Percentiles rank a stretch among this genome's conserved stretches.
These are phyloP conservation scores for Caranx melampygus DNA, from an alignment of 2,113 vertebrate genomes.

Conservation along the genomic window DNA sequence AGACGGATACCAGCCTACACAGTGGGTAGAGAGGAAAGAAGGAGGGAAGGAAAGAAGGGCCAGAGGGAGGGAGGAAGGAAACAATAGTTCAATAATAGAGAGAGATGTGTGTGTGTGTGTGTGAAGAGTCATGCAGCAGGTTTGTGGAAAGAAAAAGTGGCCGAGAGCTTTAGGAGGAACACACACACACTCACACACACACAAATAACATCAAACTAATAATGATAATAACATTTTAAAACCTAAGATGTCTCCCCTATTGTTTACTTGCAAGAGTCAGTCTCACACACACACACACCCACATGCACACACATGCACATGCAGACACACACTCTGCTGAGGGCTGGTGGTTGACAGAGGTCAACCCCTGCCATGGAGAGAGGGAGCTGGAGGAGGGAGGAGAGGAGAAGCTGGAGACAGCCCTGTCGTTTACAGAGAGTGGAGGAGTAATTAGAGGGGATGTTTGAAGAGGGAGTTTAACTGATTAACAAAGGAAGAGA, in stretches of 20 bases:
- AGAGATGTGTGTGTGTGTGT: neutral
- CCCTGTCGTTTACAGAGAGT: slow-evolving; percentile 81
- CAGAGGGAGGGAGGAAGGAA: slow-evolving; percentile 20
- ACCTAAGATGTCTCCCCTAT: slow-evolving; percentile 34
- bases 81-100: slow-evolving; percentile 36
- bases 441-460: slow-evolving; percentile 87
- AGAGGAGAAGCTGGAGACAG: slow-evolving; percentile 74
- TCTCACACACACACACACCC: slow-evolving; percentile 28
- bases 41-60: neutral
- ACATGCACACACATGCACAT: neutral
- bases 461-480: slow-evolving; percentile 90
- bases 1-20: slow-evolving; percentile 40
- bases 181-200: slow-evolving; percentile 21
- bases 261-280: slow-evolving; percentile 67
- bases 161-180: slow-evolving; percentile 12
- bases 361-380: slow-evolving; percentile 73
- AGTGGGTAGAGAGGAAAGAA: neutral
- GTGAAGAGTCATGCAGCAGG: slow-evolving; percentile 15
- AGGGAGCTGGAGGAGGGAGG: slow-evolving; percentile 54
- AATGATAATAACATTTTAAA: slow-evolving; percentile 41
- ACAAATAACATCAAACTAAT: neutral
- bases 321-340: slow-evolving; percentile 42
- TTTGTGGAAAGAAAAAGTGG: slow-evolving; percentile 23
- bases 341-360: slow-evolving; percentile 77
- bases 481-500: slow-evolving; percentile 88